Base-by-base conservation (phyloP, 2,888 invertebrate species). In the Empis livida region DNA sequence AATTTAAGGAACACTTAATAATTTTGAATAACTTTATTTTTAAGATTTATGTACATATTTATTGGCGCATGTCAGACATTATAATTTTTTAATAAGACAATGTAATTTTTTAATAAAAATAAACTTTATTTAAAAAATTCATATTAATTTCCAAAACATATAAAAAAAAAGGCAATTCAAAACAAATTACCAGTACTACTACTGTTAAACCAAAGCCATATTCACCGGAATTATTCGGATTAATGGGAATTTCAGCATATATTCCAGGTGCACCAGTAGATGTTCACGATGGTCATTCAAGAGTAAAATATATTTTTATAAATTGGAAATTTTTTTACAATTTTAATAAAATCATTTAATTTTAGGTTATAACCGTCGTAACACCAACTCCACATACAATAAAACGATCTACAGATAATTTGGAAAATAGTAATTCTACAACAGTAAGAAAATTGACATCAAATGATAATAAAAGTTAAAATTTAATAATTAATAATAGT, bases 281-380 rank as follows among this genome's bases (percentile, higher is more conserved):
- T 58, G 76, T 75, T 10, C 73, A 75, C 55, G 66, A 75, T 50
- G 80, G 79, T 49, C 78, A 79, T 62, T 80, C 80, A n/a, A 79
- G 76, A 74, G 80, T 80, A 70, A 62, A 60, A 57, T 58, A 56
- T 49, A 56, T 54, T 56, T 51, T 49, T 52, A n/a, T n/a, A 10
- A 49, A 53, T 50, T 52, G 20, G 5, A 40, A 16, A 16, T 40
- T 17, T 20, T 13, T 42, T 43, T 42, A 40, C 23, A 42, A 31
- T 37, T 41, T 27, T 14, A 5, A 8, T 35, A 4, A 35, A 35
- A 32, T 35, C 13, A 5, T n/a, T 40, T 40, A 48, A 37, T 51
- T 48, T n/a, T 47, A 64, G 64, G 64, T 63, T 45, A 56, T 57
- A 49, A 64, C 61, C 32, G 62, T 62, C 48, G 62, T 62, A 47